A percentile compares a stretch with the other conserved stretches of the same genome.
phyloP scores from a whole-genome alignment of 2,113 vertebrate species.

The Melanostigma gelatinosum region DNA sequence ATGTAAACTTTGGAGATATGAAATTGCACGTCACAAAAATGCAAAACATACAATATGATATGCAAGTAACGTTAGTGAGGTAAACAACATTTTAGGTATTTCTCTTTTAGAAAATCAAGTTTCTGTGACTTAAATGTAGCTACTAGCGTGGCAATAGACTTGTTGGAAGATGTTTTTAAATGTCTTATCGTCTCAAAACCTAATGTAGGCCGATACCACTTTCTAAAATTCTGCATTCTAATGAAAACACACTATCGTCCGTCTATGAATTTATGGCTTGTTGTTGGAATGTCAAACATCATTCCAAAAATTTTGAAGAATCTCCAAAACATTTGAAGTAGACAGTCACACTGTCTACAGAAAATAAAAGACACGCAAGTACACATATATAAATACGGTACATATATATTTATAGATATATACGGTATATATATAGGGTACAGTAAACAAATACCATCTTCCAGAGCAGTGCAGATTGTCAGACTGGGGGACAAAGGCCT shows the following conservation, averaged over 20 bases:
- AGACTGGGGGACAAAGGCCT: constrained; percentile 29
- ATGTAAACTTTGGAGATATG: not conserved
- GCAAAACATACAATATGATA: constrained; percentile 4
- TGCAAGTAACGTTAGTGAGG: not conserved
- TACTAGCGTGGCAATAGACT: constrained; percentile 14
- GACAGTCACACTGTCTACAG: constrained; percentile 51
- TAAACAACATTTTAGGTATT: not conserved
- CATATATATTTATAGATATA: not conserved
- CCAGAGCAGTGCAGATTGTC: constrained; percentile 69
- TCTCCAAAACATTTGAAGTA: constrained; percentile 36
- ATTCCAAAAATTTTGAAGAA: constrained; percentile 49
- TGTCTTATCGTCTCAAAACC: constrained; percentile 36
- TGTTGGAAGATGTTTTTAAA: constrained; percentile 19
- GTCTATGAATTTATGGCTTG: constrained; percentile 70
- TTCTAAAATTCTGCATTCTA: constrained; percentile 24
- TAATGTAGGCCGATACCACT: constrained; percentile 40
- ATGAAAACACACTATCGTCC: constrained; percentile 26
- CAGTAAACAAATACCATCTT: constrained; percentile 74
- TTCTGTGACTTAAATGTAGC: constrained; percentile 6
- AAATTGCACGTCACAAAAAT: not conserved
- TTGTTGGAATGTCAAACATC: constrained; percentile 73
- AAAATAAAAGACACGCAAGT: constrained; percentile 49
- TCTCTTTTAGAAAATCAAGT: not conserved
- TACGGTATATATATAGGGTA: constrained; percentile 19
- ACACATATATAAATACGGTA: not conserved